phyloP scores from a whole-genome alignment of 2,888 invertebrate species.

The Timandra comae region DNA sequence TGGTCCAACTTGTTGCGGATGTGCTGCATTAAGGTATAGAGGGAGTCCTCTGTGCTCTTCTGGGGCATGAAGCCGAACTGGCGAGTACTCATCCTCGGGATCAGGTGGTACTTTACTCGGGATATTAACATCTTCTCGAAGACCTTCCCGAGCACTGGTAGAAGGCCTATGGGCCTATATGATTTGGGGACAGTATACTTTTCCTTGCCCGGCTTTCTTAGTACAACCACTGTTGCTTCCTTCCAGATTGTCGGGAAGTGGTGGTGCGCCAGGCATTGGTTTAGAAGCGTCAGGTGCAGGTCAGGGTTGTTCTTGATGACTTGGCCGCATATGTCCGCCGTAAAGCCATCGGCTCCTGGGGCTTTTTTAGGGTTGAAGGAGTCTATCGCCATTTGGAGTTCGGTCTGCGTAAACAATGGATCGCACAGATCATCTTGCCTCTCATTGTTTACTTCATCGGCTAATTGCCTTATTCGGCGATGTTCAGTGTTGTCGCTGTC shows the following conservation, averaged over 20 bases:
- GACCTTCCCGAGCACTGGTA: conserved; percentile 18
- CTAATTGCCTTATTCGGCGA: not conserved
- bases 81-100: not conserved
- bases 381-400: conserved; percentile 3
- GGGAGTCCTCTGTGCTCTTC: conserved; percentile 1
- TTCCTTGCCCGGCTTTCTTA: conserved; percentile 18
- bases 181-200: conserved; percentile 17
- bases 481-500: conserved; percentile 6
- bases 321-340: conserved; percentile 20
- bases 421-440: conserved; percentile 4
- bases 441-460: conserved; percentile 4
- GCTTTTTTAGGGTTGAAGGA: conserved; percentile 19
- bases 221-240: conserved; percentile 12
- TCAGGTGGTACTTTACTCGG: not conserved
- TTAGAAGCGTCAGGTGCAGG: conserved; percentile 11
- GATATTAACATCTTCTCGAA: conserved; percentile 1
- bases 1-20: not conserved
- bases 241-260: conserved; percentile 19
- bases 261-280: conserved; percentile 12
- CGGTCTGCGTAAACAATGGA: conserved; percentile 14
- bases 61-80: not conserved
- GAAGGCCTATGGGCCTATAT: conserved; percentile 18
- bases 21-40: not conserved
- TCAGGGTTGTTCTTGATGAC: conserved; percentile 7
- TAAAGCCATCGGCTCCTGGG: conserved; percentile 21